Evolutionary conservation across 2,113 vertebrate genomes (phyloP).

Genomic region (Apistogramma diplotaenia): DNA sequence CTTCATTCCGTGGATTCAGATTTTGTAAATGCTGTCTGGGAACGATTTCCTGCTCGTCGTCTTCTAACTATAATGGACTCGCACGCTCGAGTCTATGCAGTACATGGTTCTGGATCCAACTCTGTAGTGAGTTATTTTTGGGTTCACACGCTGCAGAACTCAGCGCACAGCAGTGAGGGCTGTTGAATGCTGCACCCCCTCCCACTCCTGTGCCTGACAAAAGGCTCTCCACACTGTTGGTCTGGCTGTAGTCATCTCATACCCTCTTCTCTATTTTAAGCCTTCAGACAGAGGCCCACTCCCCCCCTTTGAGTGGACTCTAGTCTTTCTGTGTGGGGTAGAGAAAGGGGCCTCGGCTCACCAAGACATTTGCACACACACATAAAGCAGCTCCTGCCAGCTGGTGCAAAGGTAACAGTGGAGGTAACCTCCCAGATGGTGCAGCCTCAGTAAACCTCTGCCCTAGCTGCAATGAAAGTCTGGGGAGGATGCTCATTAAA

Average conservation of each 20-base stretch:
- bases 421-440: slow-evolving; percentile 38
- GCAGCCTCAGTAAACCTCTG: slow-evolving; percentile 16
- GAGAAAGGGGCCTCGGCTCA: slow-evolving; percentile 30
- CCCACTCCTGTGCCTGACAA: slow-evolving; percentile 23
- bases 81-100: neutral
- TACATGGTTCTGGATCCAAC: slow-evolving; percentile 13
- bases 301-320: slow-evolving; percentile 44
- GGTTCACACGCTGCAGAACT: slow-evolving; percentile 33
- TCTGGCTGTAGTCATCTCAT: slow-evolving; percentile 53
- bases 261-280: slow-evolving; percentile 71
- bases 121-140: slow-evolving; percentile 51
- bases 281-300: slow-evolving; percentile 37
- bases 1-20: too few species aligned
- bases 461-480: neutral
- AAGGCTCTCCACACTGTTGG: slow-evolving; percentile 36
- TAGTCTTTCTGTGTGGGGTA: slow-evolving; percentile 57
- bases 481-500: slow-evolving; percentile 33
- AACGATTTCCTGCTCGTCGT: neutral
- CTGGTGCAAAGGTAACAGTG: slow-evolving; percentile 56
- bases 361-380: slow-evolving; percentile 29
- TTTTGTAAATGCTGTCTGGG: neutral
- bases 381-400: slow-evolving; percentile 48
- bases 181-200: slow-evolving; percentile 19
- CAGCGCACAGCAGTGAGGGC: slow-evolving; percentile 29
- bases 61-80: neutral